Evolutionary conservation across 2,797 vertebrate species (phyloP).

Genomic region (Momotus momota): DNA sequence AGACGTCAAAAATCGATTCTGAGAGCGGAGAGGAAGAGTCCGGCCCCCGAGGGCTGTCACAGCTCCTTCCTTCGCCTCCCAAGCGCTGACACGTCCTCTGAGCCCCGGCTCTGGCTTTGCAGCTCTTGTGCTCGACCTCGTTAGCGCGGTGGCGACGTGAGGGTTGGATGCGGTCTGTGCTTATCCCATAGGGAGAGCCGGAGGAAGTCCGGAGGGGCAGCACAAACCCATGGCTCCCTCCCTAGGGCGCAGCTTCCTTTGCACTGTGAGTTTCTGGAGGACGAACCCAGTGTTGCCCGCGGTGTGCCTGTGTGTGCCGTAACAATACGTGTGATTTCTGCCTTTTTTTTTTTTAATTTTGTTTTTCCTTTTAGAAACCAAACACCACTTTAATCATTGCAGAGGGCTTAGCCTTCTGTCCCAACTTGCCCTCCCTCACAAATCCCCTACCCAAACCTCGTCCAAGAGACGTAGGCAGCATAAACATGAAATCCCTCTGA

Average conservation of each 20-base stretch:
- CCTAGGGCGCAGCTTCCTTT: background rate
- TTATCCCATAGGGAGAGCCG: background rate
- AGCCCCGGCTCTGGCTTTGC: background rate
- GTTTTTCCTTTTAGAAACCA: slow-evolving; percentile 83
- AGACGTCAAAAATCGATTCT: background rate
- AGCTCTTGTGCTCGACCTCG: rapidly evolving
- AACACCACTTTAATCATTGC: slow-evolving; percentile 75
- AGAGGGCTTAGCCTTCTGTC: slow-evolving; percentile 88
- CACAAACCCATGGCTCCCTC: background rate
- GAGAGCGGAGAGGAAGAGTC: background rate
- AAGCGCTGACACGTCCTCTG: rapidly evolving
- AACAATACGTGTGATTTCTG: slow-evolving; percentile 49
- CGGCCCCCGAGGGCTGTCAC: background rate
- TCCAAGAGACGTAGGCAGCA: slow-evolving; percentile 74
- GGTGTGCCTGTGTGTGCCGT: background rate
- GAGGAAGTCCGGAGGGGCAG: background rate
- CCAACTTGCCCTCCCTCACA: slow-evolving; percentile 87
- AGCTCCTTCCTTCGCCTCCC: background rate
- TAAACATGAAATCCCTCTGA: slow-evolving; percentile 48
- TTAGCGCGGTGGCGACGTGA: rapidly evolving
- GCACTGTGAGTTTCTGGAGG: background rate
- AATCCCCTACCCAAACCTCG: slow-evolving; percentile 72
- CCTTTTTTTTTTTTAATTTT: slow-evolving; percentile 35
- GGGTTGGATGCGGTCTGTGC: background rate
- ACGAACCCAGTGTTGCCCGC: background rate